These are phyloP conservation scores for Pandemis cinnamomeana DNA, from an alignment of 2,888 invertebrate species.

Conservation along the genomic window DNA sequence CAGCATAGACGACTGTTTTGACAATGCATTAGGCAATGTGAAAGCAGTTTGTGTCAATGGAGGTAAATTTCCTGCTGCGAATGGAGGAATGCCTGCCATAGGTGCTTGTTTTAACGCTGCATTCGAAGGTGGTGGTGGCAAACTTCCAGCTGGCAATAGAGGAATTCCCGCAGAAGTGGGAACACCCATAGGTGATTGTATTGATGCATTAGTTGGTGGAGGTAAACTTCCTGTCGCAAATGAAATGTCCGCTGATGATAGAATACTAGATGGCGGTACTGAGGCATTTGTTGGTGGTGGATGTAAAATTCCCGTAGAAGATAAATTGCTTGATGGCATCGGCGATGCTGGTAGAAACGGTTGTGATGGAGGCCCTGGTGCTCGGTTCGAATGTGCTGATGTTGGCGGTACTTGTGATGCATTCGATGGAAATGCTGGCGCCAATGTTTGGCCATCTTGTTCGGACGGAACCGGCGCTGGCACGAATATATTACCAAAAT, in stretches of 20 bases:
- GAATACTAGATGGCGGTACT: neutral
- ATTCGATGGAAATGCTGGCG: neutral
- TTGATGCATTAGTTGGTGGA: neutral
- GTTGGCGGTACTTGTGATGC: conserved; percentile 3
- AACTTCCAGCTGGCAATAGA: neutral
- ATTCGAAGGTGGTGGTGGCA: neutral
- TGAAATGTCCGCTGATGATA: neutral
- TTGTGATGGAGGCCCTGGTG: conserved; percentile 10
- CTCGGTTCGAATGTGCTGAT: neutral
- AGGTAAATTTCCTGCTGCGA: neutral
- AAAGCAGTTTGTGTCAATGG: neutral
- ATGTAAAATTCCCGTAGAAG: neutral
- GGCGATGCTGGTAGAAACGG: neutral
- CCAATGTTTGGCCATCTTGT: neutral
- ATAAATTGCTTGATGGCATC: neutral
- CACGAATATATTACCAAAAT: conserved; percentile 65
- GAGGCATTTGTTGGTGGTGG: conserved; percentile 4
- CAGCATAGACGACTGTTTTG: neutral
- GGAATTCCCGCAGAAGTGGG: neutral
- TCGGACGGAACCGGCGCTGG: conserved; percentile 52
- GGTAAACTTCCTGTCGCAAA: neutral
- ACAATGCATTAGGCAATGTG: neutral
- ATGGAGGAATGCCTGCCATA: neutral
- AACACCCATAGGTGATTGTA: neutral
- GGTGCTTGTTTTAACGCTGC: neutral